Base-by-base conservation (phyloP, 2,113 vertebrate genomes). In the Paedocypris sp. region DNA sequence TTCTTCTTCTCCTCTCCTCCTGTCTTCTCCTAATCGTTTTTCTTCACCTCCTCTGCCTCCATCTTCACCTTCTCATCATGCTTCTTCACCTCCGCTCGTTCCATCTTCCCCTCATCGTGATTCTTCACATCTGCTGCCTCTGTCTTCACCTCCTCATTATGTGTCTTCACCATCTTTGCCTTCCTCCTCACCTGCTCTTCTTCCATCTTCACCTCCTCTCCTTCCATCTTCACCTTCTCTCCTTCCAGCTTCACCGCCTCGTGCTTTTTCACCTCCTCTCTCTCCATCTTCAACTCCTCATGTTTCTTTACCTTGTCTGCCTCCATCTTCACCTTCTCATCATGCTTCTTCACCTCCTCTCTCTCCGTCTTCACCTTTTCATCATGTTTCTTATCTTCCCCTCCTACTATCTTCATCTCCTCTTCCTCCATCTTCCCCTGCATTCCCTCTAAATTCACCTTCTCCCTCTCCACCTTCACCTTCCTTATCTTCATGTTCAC, bases 1-100 rank as follows among this genome's bases (percentile, higher is more conserved):
- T 52, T 56, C 36, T 69, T 78, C 51, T 70, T 73, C 54, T 15
- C 31, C 25, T 9, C 8, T 19, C 16, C 76, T 77, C 70, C 63
- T 46, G 32, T 49, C 73, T 68, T 77, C 73, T 69, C 81, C 83
- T 59, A 81, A 79, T 72, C 62, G 65, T 49, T 80, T 79, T 56
- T 68, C 73, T 74, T 57, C 62, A 53, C 59, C 67, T 49, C 67
- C 50, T 61, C 76, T 62, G 67, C 65, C 43, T 0, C 43, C 63
- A 2, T 60, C 66, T 45, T 19, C 19, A 19, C 53, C 49, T 2
- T 45, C 2, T 4, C n/a, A n/a, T n/a, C n/a, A n/a, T n/a, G n/a
- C n/a, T n/a, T 31, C 58, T 22, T 61, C 60, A 2, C 49, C 23
- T 54, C 66, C 70, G 9, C 13, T 33, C 5, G 19, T 18, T 64